Percentiles rank a stretch among this genome's conserved stretches.
Evolutionary conservation across 2,113 vertebrate genomes (phyloP).

Genomic region (Peromyscus californicus): DNA sequence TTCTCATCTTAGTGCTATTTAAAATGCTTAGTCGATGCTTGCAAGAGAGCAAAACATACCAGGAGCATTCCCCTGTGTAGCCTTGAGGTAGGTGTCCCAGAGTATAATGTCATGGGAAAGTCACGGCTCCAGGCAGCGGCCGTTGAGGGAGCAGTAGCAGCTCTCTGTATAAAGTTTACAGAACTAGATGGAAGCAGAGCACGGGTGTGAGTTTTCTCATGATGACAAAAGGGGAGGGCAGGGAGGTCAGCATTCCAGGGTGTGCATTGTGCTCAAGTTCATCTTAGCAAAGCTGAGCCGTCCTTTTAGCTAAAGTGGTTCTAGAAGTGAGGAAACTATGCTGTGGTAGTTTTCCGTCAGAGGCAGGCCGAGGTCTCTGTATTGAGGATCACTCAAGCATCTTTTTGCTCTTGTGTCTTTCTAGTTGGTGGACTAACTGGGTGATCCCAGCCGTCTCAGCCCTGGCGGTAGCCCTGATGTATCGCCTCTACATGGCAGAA

Average conservation of each 20-base stretch:
- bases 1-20: not conserved
- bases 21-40: not conserved
- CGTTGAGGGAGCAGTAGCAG: not conserved
- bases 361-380: not conserved
- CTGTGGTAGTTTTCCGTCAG: not conserved
- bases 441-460: slow-evolving; percentile 91
- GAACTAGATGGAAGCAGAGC: not conserved
- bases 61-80: not conserved
- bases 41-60: not conserved
- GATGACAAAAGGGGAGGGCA: not conserved
- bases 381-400: rapidly evolving
- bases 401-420: slow-evolving; percentile 75
- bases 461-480: slow-evolving; percentile 90
- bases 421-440: slow-evolving; percentile 93
- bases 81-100: not conserved
- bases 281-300: not conserved
- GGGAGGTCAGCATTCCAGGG: rapidly evolving
- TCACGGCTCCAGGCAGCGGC: not conserved
- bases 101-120: not conserved
- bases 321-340: not conserved
- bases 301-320: not conserved
- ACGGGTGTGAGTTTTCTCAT: not conserved
- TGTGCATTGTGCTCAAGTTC: too few relatives aligned
- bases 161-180: not conserved
- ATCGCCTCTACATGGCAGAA: slow-evolving; percentile 89